Evolutionary conservation across 2,113 vertebrate genomes (phyloP).

Genomic region (Oncorhynchus kisutch): DNA sequence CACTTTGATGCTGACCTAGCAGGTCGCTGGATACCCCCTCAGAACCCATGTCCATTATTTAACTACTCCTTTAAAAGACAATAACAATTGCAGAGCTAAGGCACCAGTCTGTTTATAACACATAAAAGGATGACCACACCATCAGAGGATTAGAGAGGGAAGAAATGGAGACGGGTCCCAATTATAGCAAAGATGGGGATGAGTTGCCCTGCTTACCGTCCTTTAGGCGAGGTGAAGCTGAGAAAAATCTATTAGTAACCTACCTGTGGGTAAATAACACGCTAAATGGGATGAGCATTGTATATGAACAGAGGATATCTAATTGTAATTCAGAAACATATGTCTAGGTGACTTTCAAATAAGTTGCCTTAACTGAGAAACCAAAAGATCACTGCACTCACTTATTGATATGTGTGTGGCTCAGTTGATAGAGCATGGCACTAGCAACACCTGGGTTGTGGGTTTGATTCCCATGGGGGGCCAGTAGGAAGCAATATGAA

Average conservation of each 20-base stretch:
- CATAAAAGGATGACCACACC: neutral
- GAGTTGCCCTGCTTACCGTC: constrained; percentile 75
- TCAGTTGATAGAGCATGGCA: too few species aligned
- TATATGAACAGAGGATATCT: too few species aligned
- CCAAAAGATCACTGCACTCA: too few species aligned
- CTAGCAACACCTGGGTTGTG: too few species aligned
- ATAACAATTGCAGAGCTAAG: neutral
- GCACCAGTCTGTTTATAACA: neutral
- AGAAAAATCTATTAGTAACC: constrained; percentile 78
- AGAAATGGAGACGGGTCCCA: neutral
- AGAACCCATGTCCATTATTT: neutral
- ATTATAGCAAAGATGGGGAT: neutral
- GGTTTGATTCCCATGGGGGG: too few species aligned
- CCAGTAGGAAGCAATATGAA: too few species aligned
- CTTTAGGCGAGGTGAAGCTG: constrained; percentile 80
- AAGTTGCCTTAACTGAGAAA: too few species aligned
- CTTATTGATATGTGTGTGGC: too few species aligned
- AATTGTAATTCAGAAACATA: too few species aligned
- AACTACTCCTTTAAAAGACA: neutral
- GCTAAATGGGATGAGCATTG: too few species aligned
- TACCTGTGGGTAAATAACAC: constrained; percentile 69
- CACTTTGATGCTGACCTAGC: neutral
- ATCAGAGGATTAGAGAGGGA: neutral
- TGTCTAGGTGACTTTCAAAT: too few species aligned
- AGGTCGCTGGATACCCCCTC: neutral